phyloP scores from a whole-genome alignment of 2,888 invertebrate genomes.

The Polietes domitor region DNA sequence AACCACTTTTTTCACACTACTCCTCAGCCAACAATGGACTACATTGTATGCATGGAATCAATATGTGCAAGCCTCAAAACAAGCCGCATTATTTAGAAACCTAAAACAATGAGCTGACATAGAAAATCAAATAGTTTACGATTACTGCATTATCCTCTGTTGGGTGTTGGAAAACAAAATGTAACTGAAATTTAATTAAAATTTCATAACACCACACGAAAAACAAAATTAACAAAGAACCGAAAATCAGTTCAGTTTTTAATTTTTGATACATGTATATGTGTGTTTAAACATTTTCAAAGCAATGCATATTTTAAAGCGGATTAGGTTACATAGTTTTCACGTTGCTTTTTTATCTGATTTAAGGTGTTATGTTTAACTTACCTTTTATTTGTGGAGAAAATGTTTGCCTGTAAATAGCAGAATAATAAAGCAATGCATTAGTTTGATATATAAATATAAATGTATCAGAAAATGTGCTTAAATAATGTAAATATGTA shows the following conservation, averaged over 20 bases:
- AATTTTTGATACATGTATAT: not conserved
- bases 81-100: not conserved
- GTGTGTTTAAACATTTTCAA: conserved; percentile 23
- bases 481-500: too few species aligned
- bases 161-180: not conserved
- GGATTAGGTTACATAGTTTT: conserved; percentile 4
- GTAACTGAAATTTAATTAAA: conserved; percentile 13
- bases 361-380: too few species aligned
- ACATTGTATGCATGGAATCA: too few species aligned
- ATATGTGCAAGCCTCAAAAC: not conserved
- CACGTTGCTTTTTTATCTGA: not conserved
- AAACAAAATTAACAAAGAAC: not conserved
- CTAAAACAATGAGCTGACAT: not conserved
- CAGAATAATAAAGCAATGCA: not conserved
- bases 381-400: too few species aligned
- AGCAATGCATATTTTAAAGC: conserved; percentile 9
- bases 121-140: not conserved
- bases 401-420: not conserved
- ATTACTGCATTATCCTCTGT: not conserved
- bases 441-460: too few species aligned
- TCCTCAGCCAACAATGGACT: too few species aligned
- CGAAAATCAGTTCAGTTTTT: conserved; percentile 6
- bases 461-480: too few species aligned
- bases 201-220: not conserved
- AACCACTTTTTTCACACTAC: too few species aligned